Percentiles rank a stretch among this genome's conserved stretches.
Evolutionary conservation across 2,113 vertebrate genomes (phyloP).

Genomic region (human): GRCh38 chrX:106437001-106437500

Average conservation of each 20-base stretch:
- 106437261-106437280: rapidly evolving
- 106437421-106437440: background rate
- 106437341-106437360: background rate
- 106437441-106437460: background rate
- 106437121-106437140: background rate
- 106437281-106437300: background rate
- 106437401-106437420: background rate
- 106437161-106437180: background rate
- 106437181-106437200: background rate
- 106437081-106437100: background rate
- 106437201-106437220: background rate
- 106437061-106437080: background rate
- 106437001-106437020: background rate
- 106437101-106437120: background rate
- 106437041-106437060: background rate
- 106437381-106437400: background rate
- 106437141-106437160: background rate
- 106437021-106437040: background rate
- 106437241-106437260: background rate
- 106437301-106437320: background rate
- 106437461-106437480: background rate
- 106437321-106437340: background rate
- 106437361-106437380: background rate
- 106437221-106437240: background rate
- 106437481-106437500: background rate